phyloP scores from a whole-genome alignment of 2,113 vertebrate species.

The Platichthys flesus region DNA sequence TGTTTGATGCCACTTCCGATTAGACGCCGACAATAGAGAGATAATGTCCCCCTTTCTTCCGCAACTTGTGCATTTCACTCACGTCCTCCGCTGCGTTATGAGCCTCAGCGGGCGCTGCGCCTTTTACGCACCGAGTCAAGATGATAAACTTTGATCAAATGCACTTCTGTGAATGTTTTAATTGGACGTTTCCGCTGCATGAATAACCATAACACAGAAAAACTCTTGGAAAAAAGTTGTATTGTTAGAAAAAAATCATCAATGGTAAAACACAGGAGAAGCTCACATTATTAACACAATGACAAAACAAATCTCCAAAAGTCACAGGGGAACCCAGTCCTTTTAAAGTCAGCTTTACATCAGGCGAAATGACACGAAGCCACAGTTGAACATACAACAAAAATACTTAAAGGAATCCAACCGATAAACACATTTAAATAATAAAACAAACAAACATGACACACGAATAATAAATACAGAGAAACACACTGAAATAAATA shows the following conservation, averaged over 20 bases:
- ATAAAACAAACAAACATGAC: slow-evolving; percentile 57
- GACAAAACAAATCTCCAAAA: slow-evolving; percentile 36
- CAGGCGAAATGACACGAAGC: slow-evolving; percentile 63
- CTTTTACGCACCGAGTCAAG: slow-evolving; percentile 57
- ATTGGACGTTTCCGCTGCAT: slow-evolving; percentile 47
- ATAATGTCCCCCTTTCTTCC: slow-evolving; percentile 77
- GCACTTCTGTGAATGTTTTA: slow-evolving; percentile 65
- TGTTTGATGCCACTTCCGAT: slow-evolving; percentile 85
- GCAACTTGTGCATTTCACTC: slow-evolving; percentile 81
- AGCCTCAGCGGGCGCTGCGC: slow-evolving; percentile 66
- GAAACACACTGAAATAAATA: slow-evolving; percentile 76
- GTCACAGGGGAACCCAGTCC: slow-evolving; percentile 50
- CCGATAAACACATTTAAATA: slow-evolving; percentile 55
- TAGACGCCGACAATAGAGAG: slow-evolving; percentile 82
- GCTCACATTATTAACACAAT: slow-evolving; percentile 68
- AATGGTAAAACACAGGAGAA: slow-evolving; percentile 67
- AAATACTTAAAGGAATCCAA: slow-evolving; percentile 57
- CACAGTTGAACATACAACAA: slow-evolving; percentile 68
- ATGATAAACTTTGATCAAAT: slow-evolving; percentile 76
- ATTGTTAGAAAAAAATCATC: slow-evolving; percentile 74
- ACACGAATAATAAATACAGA: slow-evolving; percentile 30
- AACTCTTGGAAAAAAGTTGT: slow-evolving; percentile 66
- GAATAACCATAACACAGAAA: slow-evolving; percentile 68
- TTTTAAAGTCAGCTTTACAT: slow-evolving; percentile 59
- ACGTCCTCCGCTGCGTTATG: slow-evolving; percentile 80